Evolutionary conservation across 2,797 vertebrate species (phyloP).

Genomic region (Sebastolobus alascanus): DNA sequence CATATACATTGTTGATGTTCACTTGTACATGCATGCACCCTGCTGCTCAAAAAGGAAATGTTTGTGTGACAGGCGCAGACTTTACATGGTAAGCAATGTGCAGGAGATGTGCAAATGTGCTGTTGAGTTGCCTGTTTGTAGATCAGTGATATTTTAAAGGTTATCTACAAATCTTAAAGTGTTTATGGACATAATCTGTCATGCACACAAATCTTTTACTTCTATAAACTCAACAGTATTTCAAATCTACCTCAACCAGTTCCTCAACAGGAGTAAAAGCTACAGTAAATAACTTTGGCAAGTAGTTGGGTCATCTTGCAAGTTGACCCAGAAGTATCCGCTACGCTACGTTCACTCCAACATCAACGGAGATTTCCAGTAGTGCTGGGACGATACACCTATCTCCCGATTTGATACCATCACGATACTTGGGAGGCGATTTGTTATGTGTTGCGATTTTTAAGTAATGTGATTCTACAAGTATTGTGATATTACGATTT

Average conservation of each 20-base stretch:
- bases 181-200: constrained; percentile 8
- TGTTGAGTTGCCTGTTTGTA: not conserved
- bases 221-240: not conserved
- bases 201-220: not conserved
- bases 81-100: constrained; percentile 33
- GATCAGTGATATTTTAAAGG: constrained; percentile 10
- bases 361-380: not conserved
- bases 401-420: no score
- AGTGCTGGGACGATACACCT: no score
- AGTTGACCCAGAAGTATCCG: not conserved
- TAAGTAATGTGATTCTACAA: no score
- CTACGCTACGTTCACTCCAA: not conserved
- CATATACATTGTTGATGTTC: constrained; percentile 34
- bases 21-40: constrained; percentile 7
- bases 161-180: constrained; percentile 14
- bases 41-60: constrained; percentile 54
- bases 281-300: constrained; percentile 16
- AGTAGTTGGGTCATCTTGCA: not conserved
- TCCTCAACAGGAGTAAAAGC: not conserved
- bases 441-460: no score
- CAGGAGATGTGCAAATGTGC: constrained; percentile 17
- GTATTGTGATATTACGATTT: no score
- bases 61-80: constrained; percentile 18
- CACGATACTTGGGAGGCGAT: not conserved
- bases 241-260: not conserved